Conservation (phyloP, 92 coral and sea anemone species). For the Micromussa lordhowensis region DNA sequence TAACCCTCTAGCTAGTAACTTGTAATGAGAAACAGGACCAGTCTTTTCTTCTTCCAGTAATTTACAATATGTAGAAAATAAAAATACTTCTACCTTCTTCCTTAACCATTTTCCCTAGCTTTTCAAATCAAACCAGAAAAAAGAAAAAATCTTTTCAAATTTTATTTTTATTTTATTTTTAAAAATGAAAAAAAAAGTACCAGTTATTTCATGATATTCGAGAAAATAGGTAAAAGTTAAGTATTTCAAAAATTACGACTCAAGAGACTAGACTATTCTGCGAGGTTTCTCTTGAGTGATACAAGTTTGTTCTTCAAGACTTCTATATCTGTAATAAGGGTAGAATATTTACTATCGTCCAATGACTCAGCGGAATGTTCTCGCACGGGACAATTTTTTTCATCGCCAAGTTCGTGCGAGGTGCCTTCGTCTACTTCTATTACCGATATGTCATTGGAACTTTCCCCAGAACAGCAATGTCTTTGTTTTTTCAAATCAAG, state of each 20-base stretch:
- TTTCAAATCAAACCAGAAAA: no score
- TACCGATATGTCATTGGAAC: constrained; percentile 13
- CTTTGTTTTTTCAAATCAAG: neutral
- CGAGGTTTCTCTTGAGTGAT: constrained; percentile 45
- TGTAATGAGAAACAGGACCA: no score
- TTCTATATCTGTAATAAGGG: constrained; percentile 35
- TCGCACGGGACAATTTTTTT: neutral
- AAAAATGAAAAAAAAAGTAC: neutral
- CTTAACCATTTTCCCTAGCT: no score
- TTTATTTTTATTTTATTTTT: neutral
- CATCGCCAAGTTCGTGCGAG: neutral
- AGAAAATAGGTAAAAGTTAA: neutral
- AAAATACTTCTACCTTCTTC: no score
- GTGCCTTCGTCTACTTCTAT: neutral
- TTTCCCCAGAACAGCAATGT: neutral
- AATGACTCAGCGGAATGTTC: neutral
- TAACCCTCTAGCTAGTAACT: no score
- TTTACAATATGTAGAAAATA: no score
- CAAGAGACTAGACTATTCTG: neutral
- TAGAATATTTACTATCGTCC: constrained; percentile 17
- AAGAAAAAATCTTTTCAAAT: no score
- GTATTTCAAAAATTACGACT: neutral
- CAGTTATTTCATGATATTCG: neutral
- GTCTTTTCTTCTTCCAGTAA: no score
- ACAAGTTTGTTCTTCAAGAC: constrained; percentile 43